phyloP scores from a whole-genome alignment of 2,113 vertebrate genomes.

The Upupa epops region DNA sequence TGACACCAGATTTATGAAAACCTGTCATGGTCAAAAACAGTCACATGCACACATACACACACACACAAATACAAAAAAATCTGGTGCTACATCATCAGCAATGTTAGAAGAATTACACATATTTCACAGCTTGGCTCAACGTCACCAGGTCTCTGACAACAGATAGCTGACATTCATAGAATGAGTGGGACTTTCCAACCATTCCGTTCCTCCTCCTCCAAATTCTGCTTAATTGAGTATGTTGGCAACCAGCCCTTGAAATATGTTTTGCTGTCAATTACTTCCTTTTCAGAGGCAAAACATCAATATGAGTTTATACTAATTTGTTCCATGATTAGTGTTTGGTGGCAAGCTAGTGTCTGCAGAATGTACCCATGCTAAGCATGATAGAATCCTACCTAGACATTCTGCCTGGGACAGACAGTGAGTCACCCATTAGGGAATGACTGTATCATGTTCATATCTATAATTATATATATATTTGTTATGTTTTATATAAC shows the following conservation, averaged over 20 bases:
- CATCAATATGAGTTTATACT: neutral
- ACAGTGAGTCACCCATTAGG: neutral
- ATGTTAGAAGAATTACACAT: constrained; percentile 38
- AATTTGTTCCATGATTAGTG: neutral
- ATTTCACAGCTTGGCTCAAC: constrained; percentile 54
- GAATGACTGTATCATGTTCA: neutral
- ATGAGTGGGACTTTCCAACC: constrained; percentile 18
- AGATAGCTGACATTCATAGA: constrained; percentile 1
- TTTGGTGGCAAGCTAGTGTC: neutral
- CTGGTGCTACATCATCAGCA: constrained; percentile 42
- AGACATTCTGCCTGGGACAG: neutral
- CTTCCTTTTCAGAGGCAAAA: constrained; percentile 23
- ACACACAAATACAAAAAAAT: neutral
- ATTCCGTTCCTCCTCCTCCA: constrained; percentile 12
- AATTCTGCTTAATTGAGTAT: constrained; percentile 49
- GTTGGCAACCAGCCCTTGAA: constrained; percentile 52
- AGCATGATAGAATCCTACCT: neutral
- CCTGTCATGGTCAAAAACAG: constrained; percentile 54
- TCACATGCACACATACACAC: neutral
- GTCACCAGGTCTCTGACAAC: constrained; percentile 44
- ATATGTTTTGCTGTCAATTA: constrained; percentile 45
- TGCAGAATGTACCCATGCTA: neutral
- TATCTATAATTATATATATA: neutral
- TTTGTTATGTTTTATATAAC: neutral
- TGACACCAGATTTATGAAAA: constrained; percentile 66